A percentile compares a stretch with the other conserved stretches of the same genome.
Evolutionary conservation across 1,140 invertebrate genomes (phyloP).

Genomic region (Ceratosolen fusciceps): DNA sequence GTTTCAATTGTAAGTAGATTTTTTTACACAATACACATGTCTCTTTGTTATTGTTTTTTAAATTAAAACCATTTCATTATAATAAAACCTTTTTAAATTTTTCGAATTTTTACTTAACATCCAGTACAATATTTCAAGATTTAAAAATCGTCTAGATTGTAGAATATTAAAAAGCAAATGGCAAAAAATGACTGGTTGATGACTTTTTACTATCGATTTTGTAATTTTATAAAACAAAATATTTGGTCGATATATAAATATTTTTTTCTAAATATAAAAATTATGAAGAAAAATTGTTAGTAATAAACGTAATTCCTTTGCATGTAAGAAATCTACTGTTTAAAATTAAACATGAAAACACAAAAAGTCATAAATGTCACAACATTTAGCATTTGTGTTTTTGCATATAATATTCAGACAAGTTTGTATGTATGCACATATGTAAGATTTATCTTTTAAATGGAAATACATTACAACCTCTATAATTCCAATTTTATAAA

Average conservation of each 20-base stretch:
- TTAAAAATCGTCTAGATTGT: not conserved
- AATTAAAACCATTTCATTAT: constrained; percentile 26
- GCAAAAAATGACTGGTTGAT: not conserved
- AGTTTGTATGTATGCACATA: not conserved
- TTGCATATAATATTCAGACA: not conserved
- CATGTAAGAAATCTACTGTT: not conserved
- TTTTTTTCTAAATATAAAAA: constrained; percentile 26
- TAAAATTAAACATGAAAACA: too few species aligned
- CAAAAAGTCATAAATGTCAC: not conserved
- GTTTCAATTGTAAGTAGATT: constrained; percentile 32
- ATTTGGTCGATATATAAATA: constrained; percentile 27
- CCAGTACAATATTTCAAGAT: not conserved
- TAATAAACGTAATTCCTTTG: constrained; percentile 11
- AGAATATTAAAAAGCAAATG: not conserved
- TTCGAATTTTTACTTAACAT: constrained; percentile 27
- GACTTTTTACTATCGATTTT: constrained; percentile 43
- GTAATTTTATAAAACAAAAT: constrained; percentile 40
- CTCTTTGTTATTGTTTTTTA: constrained; percentile 9
- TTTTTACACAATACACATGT: constrained; percentile 15
- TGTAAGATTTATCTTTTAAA: constrained; percentile 47
- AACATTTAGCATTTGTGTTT: constrained; percentile 40
- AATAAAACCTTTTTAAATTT: constrained; percentile 40
- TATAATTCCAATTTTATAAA: constrained; percentile 9
- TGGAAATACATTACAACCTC: constrained; percentile 35
- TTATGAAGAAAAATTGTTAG: constrained; percentile 14